These are phyloP conservation scores for Ommatoiulus sabulosus DNA, from an alignment of 2,888 invertebrate species.

Conservation along the genomic window DNA sequence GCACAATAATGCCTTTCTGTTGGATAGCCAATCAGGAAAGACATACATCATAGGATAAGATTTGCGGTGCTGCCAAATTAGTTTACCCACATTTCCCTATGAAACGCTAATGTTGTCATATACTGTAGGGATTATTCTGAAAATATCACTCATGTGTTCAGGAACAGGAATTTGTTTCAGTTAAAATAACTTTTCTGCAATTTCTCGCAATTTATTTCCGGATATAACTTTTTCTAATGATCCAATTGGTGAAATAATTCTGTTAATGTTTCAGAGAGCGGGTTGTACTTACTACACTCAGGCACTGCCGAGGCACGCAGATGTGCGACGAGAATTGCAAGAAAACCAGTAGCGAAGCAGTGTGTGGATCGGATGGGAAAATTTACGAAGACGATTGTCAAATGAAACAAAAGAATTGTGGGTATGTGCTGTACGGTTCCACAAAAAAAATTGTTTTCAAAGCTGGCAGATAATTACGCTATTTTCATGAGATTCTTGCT, in stretches of 20 bases:
- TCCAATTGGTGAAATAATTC: not conserved
- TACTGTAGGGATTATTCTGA: no score
- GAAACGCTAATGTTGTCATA: no score
- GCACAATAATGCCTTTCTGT: no score
- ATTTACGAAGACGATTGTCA: slow-evolving; percentile 91
- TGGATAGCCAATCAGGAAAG: no score
- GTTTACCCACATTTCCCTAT: no score
- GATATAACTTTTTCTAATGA: no score
- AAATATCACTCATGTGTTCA: no score
- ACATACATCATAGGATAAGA: no score
- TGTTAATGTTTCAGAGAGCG: slow-evolving; percentile 38
- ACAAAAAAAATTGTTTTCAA: not conserved
- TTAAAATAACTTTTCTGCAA: no score
- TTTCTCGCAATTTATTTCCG: no score
- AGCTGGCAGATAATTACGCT: not conserved
- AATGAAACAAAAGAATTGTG: slow-evolving; percentile 92
- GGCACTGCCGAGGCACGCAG: slow-evolving; percentile 90
- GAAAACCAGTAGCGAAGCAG: slow-evolving; percentile 83
- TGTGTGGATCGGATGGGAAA: slow-evolving; percentile 90
- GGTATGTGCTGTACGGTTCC: slow-evolving; percentile 70
- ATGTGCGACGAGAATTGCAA: slow-evolving; percentile 92
- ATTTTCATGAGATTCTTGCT: not conserved
- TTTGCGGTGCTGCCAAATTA: no score
- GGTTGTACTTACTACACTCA: slow-evolving; percentile 88
- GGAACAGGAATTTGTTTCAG: no score